Percentiles rank a stretch among this genome's conserved stretches.
Conservation (phyloP, 2,888 invertebrate species). For the Troides aeacus region DNA sequence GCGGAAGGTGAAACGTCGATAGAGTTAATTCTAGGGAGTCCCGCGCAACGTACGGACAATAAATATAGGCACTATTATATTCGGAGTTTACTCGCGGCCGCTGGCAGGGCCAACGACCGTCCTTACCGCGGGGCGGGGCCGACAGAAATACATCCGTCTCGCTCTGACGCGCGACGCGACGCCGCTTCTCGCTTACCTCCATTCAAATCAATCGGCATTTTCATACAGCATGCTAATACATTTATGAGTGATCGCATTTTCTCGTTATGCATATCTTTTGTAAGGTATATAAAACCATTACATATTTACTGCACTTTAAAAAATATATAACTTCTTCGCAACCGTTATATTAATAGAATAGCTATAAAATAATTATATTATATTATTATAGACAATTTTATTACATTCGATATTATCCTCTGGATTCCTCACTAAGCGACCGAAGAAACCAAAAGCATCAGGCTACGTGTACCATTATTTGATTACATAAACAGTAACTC, state of each 20-base stretch:
- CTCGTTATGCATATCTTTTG: conserved; percentile 11
- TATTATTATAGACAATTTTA: no score
- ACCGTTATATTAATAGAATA: no score
- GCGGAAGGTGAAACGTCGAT: conserved; percentile 40
- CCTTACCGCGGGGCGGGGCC: conserved; percentile 73
- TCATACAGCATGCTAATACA: conserved; percentile 37
- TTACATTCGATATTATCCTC: no score
- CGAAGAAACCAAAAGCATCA: no score
- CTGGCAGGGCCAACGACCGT: conserved; percentile 76
- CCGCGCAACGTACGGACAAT: conserved; percentile 40
- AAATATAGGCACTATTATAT: conserved; percentile 67
- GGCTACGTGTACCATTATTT: no score
- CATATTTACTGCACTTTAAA: no score
- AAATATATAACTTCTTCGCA: no score
- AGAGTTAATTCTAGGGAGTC: conserved; percentile 41
- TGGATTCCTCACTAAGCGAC: no score
- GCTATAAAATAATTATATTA: no score
- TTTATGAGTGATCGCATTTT: conserved; percentile 31
- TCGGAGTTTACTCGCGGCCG: conserved; percentile 78
- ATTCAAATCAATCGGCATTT: conserved; percentile 52
- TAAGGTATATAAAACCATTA: background rate
- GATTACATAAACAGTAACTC: no score
- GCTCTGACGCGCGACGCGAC: conserved; percentile 58
- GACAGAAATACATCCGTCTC: conserved; percentile 58
- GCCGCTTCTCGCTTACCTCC: conserved; percentile 45